Evolutionary conservation across 2,888 invertebrate genomes (phyloP), one percentile per base, ranked within the genome.

Genomic region (Tachina grossa): DNA sequence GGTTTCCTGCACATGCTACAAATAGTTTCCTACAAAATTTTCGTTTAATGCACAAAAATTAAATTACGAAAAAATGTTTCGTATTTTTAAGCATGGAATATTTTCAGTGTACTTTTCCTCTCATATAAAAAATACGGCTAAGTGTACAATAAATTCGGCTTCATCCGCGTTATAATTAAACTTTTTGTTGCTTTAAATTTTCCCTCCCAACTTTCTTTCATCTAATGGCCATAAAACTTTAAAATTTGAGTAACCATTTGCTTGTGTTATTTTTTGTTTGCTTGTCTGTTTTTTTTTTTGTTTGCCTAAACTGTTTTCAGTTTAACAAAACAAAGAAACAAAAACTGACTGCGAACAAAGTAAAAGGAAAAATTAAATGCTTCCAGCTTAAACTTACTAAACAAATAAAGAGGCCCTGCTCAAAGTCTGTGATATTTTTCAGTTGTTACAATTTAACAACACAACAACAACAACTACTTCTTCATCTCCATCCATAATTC

Each of bases 161-260:
- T 59, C 9, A 16, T 31, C 31, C 6, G 31, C 6, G 6, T 31
- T 31, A 6, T 6, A 31, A 31, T 31, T 0, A 6, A 31, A 31
- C 31, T 31, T 31, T 31, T 6, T 31, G 31, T 65, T 45, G 10
- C 43, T 14, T 39, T 43, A 10, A 9, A 9, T 53, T 22, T 39
- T 31, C 9, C 31, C 11, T 74, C 11, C 10, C 10, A 13, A 57
- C 59, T 59, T 72, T 53, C 19, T 45, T 59, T n/a, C 45, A 11
- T 63, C n/a, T 57, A 65, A 77, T 55, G 39, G 22, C 68, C 59
- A 74, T 69, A 78, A 83, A 66, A 69, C 47, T 74, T 79, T 31
- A 45, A 69, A 69, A 41, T 55, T 43, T 69, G 53, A 22, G 2
- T 9, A 41, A 13, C 6, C 31, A 57, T 49, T 79, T 75, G 43